Evolutionary conservation across 2,888 invertebrate species (phyloP).

Genomic region (Caenorhabditis virilis): DNA sequence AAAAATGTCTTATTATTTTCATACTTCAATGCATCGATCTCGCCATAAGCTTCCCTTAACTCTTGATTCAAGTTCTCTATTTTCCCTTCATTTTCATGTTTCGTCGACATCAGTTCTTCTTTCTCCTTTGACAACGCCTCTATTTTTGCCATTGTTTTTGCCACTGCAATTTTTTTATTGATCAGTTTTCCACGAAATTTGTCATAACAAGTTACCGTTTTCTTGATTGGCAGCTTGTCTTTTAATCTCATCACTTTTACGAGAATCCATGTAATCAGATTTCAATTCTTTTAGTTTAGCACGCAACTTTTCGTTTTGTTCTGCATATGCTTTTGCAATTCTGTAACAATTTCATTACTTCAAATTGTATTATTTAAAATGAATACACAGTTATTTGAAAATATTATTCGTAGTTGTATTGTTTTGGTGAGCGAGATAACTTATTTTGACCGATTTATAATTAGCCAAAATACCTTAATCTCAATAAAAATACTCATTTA

Average conservation of each 20-base stretch:
- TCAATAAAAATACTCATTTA: too few species aligned
- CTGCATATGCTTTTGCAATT: constrained; percentile 39
- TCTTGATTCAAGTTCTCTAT: constrained; percentile 17
- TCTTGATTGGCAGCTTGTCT: not conserved
- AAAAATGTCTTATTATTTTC: not conserved
- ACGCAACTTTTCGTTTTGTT: constrained; percentile 39
- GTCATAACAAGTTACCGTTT: too few species aligned
- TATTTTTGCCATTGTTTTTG: too few species aligned
- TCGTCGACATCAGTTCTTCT: not conserved
- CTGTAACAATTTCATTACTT: constrained; percentile 10
- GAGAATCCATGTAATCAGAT: constrained; percentile 6
- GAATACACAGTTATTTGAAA: too few species aligned
- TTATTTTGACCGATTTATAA: too few species aligned
- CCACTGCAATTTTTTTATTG: too few species aligned
- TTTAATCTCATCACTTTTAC: not conserved
- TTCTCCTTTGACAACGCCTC: not conserved
- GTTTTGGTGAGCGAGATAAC: too few species aligned
- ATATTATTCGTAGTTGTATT: too few species aligned
- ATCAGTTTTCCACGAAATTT: too few species aligned
- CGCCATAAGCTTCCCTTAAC: constrained; percentile 24
- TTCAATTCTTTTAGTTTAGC: constrained; percentile 30
- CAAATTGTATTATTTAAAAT: not conserved
- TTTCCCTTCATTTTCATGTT: constrained; percentile 9
- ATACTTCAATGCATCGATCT: constrained; percentile 31
- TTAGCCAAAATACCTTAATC: too few species aligned